phyloP scores from a whole-genome alignment of 2,797 vertebrate genomes.

The Hylomyscus alleni region DNA sequence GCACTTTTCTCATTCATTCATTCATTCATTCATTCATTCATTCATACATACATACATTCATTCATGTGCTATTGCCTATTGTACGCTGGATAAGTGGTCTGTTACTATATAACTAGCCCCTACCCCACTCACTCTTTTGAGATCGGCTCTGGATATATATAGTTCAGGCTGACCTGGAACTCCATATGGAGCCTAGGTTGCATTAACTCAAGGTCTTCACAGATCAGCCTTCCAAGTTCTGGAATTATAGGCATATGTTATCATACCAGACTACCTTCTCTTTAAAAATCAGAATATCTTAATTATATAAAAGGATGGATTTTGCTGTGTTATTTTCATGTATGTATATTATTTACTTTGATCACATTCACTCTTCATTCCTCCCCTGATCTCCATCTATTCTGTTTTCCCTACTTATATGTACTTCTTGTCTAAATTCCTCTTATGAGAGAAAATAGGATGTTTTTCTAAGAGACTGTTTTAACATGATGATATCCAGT shows the following conservation, averaged over 20 bases:
- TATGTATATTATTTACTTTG: neutral
- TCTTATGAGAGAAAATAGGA: neutral
- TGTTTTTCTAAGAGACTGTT: neutral
- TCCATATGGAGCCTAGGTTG: neutral
- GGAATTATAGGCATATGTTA: neutral
- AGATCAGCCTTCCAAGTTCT: neutral
- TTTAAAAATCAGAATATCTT: neutral
- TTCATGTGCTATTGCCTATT: neutral
- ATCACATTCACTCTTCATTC: neutral
- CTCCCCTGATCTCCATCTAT: too few species aligned
- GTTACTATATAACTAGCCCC: neutral
- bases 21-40: neutral
- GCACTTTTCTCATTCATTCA: neutral
- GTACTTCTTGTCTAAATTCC: neutral
- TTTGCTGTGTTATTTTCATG: neutral
- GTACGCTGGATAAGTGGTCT: neutral
- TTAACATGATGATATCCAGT: neutral
- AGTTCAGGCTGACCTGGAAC: neutral
- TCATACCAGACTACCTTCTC: neutral
- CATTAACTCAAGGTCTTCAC: neutral
- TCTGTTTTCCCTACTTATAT: neutral
- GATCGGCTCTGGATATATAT: neutral
- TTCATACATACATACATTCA: neutral
- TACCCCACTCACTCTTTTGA: too few species aligned
- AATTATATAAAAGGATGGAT: neutral